Evolutionary conservation across 1,140 invertebrate species (phyloP).

Genomic region (Stegodyphus mimosarum): DNA sequence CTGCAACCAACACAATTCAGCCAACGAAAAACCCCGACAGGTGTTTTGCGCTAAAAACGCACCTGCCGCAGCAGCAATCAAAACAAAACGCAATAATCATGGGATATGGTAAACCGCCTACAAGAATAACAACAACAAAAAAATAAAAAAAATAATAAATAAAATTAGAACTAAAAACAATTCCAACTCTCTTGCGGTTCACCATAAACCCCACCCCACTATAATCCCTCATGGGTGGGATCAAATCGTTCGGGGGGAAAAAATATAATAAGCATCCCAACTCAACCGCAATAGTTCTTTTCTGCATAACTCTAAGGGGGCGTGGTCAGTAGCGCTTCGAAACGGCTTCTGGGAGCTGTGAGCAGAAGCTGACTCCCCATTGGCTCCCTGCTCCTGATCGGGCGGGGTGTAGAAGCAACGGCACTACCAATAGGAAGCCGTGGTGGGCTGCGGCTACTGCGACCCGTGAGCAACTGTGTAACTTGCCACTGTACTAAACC

Average conservation of each 20-base stretch:
- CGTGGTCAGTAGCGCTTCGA: constrained; percentile 54
- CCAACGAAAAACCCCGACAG: constrained; percentile 45
- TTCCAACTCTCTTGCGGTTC: constrained; percentile 38
- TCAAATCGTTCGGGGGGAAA: not conserved
- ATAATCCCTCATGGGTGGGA: constrained; percentile 4
- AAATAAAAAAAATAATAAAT: not conserved
- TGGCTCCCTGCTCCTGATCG: constrained; percentile 38
- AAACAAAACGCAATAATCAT: not conserved
- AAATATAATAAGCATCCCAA: not conserved
- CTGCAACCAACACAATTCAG: not conserved
- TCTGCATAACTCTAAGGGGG: constrained; percentile 27
- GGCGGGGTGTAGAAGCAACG: constrained; percentile 43
- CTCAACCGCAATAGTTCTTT: not conserved
- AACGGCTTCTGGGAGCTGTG: constrained; percentile 48
- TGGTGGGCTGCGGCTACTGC: constrained; percentile 54
- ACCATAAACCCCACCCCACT: constrained; percentile 27
- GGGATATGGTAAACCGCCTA: constrained; percentile 13
- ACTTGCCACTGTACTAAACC: constrained; percentile 35
- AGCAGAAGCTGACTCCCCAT: constrained; percentile 46
- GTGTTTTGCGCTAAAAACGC: constrained; percentile 37
- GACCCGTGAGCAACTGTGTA: constrained; percentile 27
- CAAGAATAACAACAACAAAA: not conserved
- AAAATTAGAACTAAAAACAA: constrained; percentile 3
- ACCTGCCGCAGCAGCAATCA: constrained; percentile 22
- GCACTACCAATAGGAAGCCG: constrained; percentile 54